Conservation (phyloP, 2,113 vertebrate species). For the Steatornis caripensis region DNA sequence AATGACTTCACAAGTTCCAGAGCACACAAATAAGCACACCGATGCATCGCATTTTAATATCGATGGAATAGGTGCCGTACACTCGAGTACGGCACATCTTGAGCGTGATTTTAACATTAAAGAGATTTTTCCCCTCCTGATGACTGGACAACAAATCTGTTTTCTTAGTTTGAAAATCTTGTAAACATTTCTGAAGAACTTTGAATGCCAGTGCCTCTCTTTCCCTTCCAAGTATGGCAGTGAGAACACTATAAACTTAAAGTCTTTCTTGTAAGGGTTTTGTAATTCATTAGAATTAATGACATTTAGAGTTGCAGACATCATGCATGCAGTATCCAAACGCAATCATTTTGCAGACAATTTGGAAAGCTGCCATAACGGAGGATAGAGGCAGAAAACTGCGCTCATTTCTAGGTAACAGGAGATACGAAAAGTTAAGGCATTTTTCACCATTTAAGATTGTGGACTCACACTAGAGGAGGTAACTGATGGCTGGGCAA, state of each 20-base stretch:
- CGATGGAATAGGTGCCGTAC: neutral
- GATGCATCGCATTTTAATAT: neutral
- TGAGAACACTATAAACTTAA: slow-evolving; percentile 3
- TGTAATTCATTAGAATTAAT: slow-evolving; percentile 18
- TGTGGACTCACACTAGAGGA: neutral
- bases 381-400: neutral
- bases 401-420: neutral
- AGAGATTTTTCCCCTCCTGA: neutral
- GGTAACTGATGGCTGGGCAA: neutral
- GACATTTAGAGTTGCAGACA: slow-evolving; percentile 15
- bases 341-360: neutral
- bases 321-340: neutral
- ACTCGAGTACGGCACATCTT: neutral
- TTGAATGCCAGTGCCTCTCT: neutral
- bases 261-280: slow-evolving; percentile 18
- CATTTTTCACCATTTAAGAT: neutral
- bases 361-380: slow-evolving; percentile 11
- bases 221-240: slow-evolving; percentile 5
- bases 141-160: neutral
- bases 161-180: neutral
- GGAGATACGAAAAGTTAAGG: neutral
- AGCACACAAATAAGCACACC: neutral
- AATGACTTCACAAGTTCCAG: neutral
- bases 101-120: neutral
- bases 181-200: neutral